Evolutionary conservation across 2,113 vertebrate species (phyloP).

Genomic region (Pseudonaja textilis): DNA sequence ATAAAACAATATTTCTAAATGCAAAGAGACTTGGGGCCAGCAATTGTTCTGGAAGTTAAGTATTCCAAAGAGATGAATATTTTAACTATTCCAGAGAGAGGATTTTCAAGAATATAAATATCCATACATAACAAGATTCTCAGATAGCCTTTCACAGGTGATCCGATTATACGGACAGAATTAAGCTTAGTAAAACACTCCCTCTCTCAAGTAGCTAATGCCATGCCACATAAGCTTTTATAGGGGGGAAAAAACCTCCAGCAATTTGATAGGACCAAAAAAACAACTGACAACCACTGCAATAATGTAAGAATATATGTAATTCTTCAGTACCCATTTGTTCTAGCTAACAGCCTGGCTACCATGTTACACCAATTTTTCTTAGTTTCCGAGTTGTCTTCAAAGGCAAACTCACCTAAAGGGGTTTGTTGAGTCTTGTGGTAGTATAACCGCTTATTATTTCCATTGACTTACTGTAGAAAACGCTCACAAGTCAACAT

Average conservation of each 20-base stretch:
- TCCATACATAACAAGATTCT: not conserved
- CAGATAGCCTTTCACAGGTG: not conserved
- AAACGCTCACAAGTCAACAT: too few relatives aligned
- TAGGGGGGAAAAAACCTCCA: fast-evolving
- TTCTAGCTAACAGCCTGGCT: not conserved
- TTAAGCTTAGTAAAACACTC: not conserved
- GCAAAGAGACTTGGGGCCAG: not conserved
- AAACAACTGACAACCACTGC: not conserved
- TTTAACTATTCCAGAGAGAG: not conserved
- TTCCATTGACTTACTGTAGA: not conserved
- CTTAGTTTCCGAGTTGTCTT: not conserved
- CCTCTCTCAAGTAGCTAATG: not conserved
- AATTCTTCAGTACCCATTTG: not conserved
- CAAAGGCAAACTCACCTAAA: not conserved
- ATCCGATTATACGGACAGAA: not conserved
- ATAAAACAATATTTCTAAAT: not conserved
- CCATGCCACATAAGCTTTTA: not conserved
- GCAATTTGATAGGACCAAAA: not conserved
- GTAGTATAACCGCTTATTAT: not conserved
- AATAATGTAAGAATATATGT: not conserved
- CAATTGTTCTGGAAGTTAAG: not conserved
- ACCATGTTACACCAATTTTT: not conserved
- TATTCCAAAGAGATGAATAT: not conserved
- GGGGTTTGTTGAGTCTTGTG: not conserved
- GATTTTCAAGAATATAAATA: not conserved